These are phyloP conservation scores for Daboia siamensis DNA, from an alignment of 2,113 vertebrate genomes.

Conservation along the genomic window DNA sequence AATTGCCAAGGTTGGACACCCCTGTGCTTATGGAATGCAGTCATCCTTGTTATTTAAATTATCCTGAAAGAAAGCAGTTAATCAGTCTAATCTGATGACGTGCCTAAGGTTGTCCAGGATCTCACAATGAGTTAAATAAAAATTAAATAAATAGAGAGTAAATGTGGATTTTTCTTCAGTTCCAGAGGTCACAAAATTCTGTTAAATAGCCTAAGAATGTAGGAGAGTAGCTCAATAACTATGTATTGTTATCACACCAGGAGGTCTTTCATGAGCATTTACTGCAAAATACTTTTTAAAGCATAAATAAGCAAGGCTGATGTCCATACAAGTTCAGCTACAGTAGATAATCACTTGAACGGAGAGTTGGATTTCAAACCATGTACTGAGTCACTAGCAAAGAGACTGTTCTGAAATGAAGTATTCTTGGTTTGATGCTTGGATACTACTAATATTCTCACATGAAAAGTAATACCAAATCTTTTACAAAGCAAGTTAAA, in stretches of 20 bases:
- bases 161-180: neutral
- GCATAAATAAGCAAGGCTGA: neutral
- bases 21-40: neutral
- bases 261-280: neutral
- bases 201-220: neutral
- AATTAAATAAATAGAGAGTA: neutral
- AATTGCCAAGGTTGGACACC: too few species aligned
- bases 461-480: neutral
- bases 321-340: neutral
- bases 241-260: neutral
- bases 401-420: neutral
- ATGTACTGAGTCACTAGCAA: neutral
- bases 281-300: neutral
- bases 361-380: neutral
- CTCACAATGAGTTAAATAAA: neutral
- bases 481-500: neutral
- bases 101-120: neutral
- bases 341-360: neutral
- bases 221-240: neutral
- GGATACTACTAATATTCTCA: neutral
- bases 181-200: neutral
- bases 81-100: neutral
- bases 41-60: neutral
- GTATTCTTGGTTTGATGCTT: neutral
- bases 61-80: neutral